Evolutionary conservation across 2,797 vertebrate species (phyloP).

Genomic region (Lagorchestes hirsutus): DNA sequence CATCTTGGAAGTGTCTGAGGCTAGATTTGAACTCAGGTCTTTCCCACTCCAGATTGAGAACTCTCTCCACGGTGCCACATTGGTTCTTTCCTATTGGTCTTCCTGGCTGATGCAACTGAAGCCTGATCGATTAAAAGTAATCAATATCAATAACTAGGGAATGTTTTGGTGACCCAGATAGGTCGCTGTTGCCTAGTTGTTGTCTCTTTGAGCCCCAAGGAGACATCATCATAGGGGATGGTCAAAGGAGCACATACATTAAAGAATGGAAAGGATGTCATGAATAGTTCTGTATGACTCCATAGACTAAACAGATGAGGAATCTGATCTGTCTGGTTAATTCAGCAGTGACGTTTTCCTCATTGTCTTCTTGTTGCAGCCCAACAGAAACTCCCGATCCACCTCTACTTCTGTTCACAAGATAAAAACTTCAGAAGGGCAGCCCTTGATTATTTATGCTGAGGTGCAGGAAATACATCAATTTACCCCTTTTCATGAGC

Average conservation of each 20-base stretch:
- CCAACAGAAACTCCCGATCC: neutral
- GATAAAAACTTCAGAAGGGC: neutral
- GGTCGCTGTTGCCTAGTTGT: neutral
- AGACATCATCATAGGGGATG: neutral
- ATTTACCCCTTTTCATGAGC: constrained; percentile 87
- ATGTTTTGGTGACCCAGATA: neutral
- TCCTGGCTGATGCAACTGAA: neutral
- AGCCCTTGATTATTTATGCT: constrained; percentile 67
- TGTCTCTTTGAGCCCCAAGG: neutral
- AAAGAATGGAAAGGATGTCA: neutral
- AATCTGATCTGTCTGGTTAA: neutral
- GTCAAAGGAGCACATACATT: neutral
- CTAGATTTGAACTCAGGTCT: neutral
- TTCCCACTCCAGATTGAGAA: neutral
- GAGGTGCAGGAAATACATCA: constrained; percentile 88
- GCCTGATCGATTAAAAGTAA: neutral
- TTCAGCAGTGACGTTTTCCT: neutral
- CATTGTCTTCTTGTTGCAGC: neutral
- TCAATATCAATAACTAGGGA: neutral
- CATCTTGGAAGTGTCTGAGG: neutral
- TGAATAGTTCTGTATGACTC: neutral
- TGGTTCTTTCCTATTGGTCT: neutral
- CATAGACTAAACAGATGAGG: neutral
- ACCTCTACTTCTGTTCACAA: neutral
- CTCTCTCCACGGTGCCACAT: neutral